Conservation (phyloP, 2,797 vertebrate genomes). For the Neosilurus hyrtlii region DNA sequence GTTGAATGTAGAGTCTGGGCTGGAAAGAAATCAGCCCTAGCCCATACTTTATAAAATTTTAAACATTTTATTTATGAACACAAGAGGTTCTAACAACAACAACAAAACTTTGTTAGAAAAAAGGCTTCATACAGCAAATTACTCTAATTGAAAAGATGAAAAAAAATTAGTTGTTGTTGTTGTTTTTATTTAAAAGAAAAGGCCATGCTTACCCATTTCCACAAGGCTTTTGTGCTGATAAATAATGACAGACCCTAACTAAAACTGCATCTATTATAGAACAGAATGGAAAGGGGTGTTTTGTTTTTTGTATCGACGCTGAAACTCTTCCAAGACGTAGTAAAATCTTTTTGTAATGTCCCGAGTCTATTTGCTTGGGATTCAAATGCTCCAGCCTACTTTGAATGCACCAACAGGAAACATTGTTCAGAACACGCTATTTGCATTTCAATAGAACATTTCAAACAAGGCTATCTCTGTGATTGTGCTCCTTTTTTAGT, state of each 20-base stretch:
- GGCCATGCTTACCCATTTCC: background rate
- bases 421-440: slow-evolving; percentile 21
- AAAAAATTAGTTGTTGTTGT: too few species aligned
- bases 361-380: slow-evolving; percentile 2
- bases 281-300: background rate
- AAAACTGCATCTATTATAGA: background rate
- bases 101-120: too few species aligned
- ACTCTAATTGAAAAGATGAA: background rate
- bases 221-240: background rate
- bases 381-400: slow-evolving; percentile 13
- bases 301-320: slow-evolving; percentile 22
- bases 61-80: background rate
- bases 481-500: background rate
- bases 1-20: background rate
- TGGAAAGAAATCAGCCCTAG: background rate
- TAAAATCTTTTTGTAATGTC: slow-evolving; percentile 24
- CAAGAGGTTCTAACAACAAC: background rate
- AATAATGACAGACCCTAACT: background rate
- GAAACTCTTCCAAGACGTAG: slow-evolving; percentile 17
- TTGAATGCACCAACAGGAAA: slow-evolving; percentile 19
- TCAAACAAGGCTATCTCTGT: slow-evolving; percentile 9
- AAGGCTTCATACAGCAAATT: too few species aligned
- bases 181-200: background rate
- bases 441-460: slow-evolving; percentile 17
- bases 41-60: background rate